Conservation (phyloP, 2,888 invertebrate species). For the Sympetrum striolatum region DNA sequence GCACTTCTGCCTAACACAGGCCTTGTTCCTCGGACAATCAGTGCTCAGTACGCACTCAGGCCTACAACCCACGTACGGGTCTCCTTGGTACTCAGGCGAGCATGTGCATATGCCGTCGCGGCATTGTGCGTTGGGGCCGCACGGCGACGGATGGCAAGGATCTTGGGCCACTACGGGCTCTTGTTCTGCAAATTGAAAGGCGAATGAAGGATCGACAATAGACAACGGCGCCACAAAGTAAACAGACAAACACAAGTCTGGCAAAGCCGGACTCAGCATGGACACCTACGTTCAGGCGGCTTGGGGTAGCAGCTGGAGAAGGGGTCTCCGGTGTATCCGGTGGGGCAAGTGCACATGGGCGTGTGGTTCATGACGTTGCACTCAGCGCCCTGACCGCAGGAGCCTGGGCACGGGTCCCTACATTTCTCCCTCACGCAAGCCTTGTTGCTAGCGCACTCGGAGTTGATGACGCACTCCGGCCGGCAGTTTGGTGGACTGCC, state of each 20-base stretch:
- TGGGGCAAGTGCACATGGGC: slow-evolving; percentile 75
- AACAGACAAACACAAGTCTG: slow-evolving; percentile 66
- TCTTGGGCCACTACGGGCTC: slow-evolving; percentile 47
- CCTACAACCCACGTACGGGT: slow-evolving; percentile 73
- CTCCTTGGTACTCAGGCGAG: slow-evolving; percentile 72
- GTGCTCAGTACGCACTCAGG: slow-evolving; percentile 74
- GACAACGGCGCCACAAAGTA: slow-evolving; percentile 80
- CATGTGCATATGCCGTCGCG: slow-evolving; percentile 73
- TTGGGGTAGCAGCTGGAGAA: slow-evolving; percentile 65
- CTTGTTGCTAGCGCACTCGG: slow-evolving; percentile 72
- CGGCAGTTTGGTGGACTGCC: slow-evolving; percentile 73
- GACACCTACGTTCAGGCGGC: slow-evolving; percentile 54
- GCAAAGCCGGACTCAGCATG: slow-evolving; percentile 55
- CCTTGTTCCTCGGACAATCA: slow-evolving; percentile 63
- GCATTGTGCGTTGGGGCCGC: slow-evolving; percentile 64
- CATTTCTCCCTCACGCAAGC: slow-evolving; percentile 78
- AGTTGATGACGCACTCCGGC: slow-evolving; percentile 71
- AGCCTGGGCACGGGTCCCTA: slow-evolving; percentile 79
- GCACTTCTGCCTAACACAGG: slow-evolving; percentile 44
- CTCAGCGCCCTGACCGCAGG: slow-evolving; percentile 70
- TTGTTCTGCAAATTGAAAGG: slow-evolving; percentile 20
- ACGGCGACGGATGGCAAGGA: slow-evolving; percentile 61
- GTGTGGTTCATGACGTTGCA: slow-evolving; percentile 74
- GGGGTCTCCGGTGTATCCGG: slow-evolving; percentile 77
- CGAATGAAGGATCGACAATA: slow-evolving; percentile 60